Evolutionary conservation across 2,113 vertebrate genomes (phyloP).

Genomic region (Scytalopus superciliaris): DNA sequence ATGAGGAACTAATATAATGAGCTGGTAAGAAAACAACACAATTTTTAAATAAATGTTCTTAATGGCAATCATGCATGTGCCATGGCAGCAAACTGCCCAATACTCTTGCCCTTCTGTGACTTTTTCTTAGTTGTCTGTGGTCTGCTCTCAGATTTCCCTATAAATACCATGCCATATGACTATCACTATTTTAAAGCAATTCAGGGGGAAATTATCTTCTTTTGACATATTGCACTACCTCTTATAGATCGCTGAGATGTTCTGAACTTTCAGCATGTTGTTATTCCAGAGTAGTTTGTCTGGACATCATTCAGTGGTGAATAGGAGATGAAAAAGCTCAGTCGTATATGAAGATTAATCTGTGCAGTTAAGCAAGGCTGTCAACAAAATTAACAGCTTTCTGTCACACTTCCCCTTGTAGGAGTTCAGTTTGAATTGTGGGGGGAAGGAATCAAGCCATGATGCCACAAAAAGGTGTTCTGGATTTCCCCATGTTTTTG

Average conservation of each 20-base stretch:
- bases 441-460: neutral
- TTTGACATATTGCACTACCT: neutral
- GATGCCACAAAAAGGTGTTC: neutral
- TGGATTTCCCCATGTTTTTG: neutral
- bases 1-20: neutral
- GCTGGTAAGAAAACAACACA: neutral
- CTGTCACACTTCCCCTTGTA: neutral
- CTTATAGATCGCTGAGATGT: neutral
- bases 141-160: neutral
- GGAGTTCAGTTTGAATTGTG: neutral
- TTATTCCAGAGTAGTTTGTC: neutral
- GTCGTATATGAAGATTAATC: neutral
- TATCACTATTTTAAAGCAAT: neutral
- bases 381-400: neutral
- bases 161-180: neutral
- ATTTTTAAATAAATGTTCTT: neutral
- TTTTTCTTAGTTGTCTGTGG: neutral
- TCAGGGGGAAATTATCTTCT: neutral
- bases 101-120: neutral
- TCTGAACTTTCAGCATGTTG: neutral
- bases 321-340: neutral
- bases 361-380: neutral
- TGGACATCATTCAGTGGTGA: neutral
- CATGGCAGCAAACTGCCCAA: neutral
- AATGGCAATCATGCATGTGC: neutral